Evolutionary conservation across 2,888 invertebrate genomes (phyloP).

Genomic region (Phortica magna): DNA sequence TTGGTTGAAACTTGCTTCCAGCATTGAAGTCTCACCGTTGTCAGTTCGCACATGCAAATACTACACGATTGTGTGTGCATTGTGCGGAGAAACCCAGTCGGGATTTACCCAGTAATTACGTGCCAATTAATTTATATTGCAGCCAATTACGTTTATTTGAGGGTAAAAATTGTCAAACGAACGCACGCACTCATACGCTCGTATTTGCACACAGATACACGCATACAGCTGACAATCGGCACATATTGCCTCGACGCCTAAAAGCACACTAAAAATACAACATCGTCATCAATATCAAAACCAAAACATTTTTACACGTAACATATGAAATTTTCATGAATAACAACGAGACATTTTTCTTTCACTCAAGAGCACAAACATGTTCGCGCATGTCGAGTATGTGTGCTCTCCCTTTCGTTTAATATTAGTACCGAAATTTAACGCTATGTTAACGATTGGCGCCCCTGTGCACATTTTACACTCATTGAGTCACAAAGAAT

Average conservation of each 20-base stretch:
- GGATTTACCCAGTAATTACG: constrained; percentile 9
- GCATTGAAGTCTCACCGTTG: no score
- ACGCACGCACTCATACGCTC: background rate
- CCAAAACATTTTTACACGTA: no score
- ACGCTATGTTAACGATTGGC: constrained; percentile 58
- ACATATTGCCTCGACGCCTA: constrained; percentile 16
- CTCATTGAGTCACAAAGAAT: background rate
- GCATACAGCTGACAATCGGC: background rate
- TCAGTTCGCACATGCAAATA: no score
- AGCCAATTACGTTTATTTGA: constrained; percentile 20
- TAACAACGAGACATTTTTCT: constrained; percentile 42
- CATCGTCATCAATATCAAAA: background rate
- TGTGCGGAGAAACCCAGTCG: background rate
- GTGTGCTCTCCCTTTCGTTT: background rate
- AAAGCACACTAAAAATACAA: constrained; percentile 22
- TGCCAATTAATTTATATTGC: constrained; percentile 22
- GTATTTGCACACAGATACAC: background rate
- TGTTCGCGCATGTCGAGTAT: constrained; percentile 50
- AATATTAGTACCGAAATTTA: constrained; percentile 39
- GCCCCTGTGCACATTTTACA: constrained; percentile 47
- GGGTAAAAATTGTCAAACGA: background rate
- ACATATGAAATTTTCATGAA: constrained; percentile 6
- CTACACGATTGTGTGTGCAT: background rate
- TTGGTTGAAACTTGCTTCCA: no score
- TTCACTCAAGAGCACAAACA: constrained; percentile 54